phyloP scores from a whole-genome alignment of 2,113 vertebrate species.

The Mixornis gularis region DNA sequence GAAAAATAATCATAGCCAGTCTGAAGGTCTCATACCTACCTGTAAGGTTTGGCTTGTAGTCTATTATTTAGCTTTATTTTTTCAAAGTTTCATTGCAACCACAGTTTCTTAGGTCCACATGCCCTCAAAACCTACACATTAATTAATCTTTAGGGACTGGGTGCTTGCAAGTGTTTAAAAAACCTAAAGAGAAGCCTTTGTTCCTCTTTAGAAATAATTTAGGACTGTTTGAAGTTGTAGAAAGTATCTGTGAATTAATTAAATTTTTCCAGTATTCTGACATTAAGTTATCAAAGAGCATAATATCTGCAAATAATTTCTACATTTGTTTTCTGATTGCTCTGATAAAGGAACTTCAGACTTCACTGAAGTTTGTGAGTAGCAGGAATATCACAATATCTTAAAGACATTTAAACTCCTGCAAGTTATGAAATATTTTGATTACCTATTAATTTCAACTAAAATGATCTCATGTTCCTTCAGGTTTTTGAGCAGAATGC shows the following conservation, averaged over 20 bases:
- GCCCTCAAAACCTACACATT: background rate
- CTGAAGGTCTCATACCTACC: background rate
- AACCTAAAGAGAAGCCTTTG: background rate
- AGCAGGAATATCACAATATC: background rate
- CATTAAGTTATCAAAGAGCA: background rate
- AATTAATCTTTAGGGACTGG: background rate
- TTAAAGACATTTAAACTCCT: background rate
- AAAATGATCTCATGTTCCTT: background rate
- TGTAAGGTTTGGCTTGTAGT: background rate
- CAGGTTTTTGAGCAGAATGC: background rate
- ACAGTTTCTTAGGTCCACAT: background rate
- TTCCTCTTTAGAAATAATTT: background rate
- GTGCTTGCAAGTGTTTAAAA: background rate
- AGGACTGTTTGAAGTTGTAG: background rate
- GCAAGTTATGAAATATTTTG: background rate
- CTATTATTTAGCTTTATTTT: background rate
- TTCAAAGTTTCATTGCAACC: background rate
- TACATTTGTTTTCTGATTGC: background rate
- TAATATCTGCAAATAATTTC: background rate
- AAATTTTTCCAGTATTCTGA: background rate
- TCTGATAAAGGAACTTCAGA: background rate
- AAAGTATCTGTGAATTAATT: background rate
- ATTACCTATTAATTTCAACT: background rate
- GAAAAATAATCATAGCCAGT: background rate
- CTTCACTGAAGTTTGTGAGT: background rate